Evolutionary conservation across 2,888 invertebrate genomes (phyloP), one percentile per base, ranked within the genome.

Genomic region (Saturnia japonica): DNA sequence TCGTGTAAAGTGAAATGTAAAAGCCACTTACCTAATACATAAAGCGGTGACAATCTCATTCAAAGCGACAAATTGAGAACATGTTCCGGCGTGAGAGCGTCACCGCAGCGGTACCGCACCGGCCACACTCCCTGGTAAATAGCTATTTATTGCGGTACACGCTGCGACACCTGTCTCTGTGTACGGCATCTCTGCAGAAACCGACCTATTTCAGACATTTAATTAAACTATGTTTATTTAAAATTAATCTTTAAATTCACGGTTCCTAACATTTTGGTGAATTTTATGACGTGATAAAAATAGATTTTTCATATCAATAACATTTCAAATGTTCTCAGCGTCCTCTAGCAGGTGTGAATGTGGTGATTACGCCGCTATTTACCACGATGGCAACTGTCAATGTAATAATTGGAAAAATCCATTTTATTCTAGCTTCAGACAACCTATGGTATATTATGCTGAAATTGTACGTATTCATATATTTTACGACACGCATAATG

Each of bases 41-140:
- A 88, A 88, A 88, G 88, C 90, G 90, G 88, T 85, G 91, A 91
- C 93, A 92, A 91, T 91, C 89, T 91, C 90, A 91, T 92, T 91
- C 87, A 79, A 85, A 79, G 81, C 88, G 91, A 93, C 93, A 93
- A 93, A 93, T 93, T 91, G 91, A 86, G 89, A 89, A 89, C 91
- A 90, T 88, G 91, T 91, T 91, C 90, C 90, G 87, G 85, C 81
- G 81, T 76, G 79, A 81, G 78, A 81, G 80, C 82, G 78, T 79
- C 78, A 76, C 84, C 85, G 81, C 83, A 80, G 76, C 77, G 78
- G 80, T 78, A 76, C 84, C 85, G 81, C 84, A 80, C 76, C 77
- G 77, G 83, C 86, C 85, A 83, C 85, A 85, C 81, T 81, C 83
- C 79, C 86, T 84, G 86, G 86, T 88, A 91, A 91, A 89, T 86